phyloP scores from a whole-genome alignment of 1,140 invertebrate genomes.

The Tetramorium parvispinum region DNA sequence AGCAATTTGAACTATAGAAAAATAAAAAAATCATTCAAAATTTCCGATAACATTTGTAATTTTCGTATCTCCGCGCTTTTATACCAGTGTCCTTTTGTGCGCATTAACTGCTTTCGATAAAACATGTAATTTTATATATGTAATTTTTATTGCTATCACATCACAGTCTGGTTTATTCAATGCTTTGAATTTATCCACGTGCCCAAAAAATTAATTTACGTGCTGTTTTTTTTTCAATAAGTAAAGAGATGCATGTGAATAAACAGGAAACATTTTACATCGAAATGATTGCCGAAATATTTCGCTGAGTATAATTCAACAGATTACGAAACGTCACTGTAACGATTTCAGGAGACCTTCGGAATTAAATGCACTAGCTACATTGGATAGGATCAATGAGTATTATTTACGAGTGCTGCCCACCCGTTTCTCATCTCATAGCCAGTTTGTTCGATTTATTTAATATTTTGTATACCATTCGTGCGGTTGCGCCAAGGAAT shows the following conservation, averaged over 20 bases:
- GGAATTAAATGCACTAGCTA: background rate
- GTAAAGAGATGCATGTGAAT: background rate
- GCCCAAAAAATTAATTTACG: conserved; percentile 11
- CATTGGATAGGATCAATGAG: conserved; percentile 13
- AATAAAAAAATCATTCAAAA: conserved; percentile 20
- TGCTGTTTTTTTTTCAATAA: background rate
- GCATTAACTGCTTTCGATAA: background rate
- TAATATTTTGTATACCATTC: conserved; percentile 17
- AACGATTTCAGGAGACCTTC: background rate
- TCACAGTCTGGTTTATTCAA: background rate
- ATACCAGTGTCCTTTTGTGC: background rate
- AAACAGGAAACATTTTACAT: background rate
- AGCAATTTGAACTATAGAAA: conserved; percentile 54
- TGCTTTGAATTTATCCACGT: background rate
- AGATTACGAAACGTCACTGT: conserved; percentile 27
- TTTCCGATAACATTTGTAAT: conserved; percentile 18
- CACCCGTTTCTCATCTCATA: background rate
- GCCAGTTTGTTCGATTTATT: conserved; percentile 41
- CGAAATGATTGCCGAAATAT: conserved; percentile 3
- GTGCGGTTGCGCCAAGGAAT: conserved; percentile 64
- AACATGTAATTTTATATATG: background rate
- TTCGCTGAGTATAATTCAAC: conserved; percentile 15
- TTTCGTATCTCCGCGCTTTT: background rate
- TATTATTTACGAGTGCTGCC: conserved; percentile 23
- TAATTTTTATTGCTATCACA: conserved; percentile 23